Conservation (phyloP, 1,140 invertebrate species). For the Lucilia sericata region DNA sequence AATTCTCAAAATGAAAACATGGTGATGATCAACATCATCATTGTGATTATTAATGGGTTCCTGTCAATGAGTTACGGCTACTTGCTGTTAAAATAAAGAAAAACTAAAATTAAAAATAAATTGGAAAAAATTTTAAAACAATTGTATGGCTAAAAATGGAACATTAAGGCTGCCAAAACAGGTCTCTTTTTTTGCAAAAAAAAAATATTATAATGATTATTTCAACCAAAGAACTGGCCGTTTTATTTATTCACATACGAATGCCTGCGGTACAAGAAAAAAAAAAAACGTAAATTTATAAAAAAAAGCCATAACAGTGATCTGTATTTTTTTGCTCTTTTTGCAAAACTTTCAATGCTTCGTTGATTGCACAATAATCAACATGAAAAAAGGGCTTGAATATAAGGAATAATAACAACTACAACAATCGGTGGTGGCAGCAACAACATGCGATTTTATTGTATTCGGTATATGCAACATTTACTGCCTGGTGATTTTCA, state of each 20-base stretch:
- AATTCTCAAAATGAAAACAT: not conserved
- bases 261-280: not conserved
- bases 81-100: not conserved
- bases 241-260: not conserved
- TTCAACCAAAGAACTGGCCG: not conserved
- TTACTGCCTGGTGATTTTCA: slow-evolving; percentile 24
- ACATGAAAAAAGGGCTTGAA: slow-evolving; percentile 28
- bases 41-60: not conserved
- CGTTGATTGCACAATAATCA: slow-evolving; percentile 47
- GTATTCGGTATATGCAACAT: not conserved
- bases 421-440: slow-evolving; percentile 14
- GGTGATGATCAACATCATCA: not conserved
- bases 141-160: not conserved
- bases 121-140: not conserved
- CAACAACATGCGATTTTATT: slow-evolving; percentile 18
- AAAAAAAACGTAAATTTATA: not conserved
- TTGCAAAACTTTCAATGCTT: slow-evolving; percentile 43
- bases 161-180: not conserved
- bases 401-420: not conserved
- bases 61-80: slow-evolving; percentile 26
- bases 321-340: not conserved
- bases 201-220: not conserved
- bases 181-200: slow-evolving; percentile 17
- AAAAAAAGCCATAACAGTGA: slow-evolving; percentile 1
- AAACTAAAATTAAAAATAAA: not conserved